phyloP scores from a whole-genome alignment of 2,888 invertebrate genomes.

The Drosophila anomalipes region DNA sequence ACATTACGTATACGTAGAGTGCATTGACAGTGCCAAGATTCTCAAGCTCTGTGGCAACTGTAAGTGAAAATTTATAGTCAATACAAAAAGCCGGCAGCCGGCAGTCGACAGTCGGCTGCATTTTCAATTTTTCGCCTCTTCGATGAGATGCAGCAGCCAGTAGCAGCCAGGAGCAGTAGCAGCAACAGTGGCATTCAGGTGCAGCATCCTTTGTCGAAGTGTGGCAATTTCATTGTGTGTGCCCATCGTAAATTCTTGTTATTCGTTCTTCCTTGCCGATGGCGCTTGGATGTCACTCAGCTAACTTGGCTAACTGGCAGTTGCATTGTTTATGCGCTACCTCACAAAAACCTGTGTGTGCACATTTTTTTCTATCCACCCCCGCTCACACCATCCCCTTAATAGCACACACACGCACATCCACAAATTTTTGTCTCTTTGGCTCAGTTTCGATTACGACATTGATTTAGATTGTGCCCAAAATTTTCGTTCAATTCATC shows the following conservation, averaged over 20 bases:
- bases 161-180: not conserved
- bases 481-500: constrained; percentile 15
- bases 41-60: constrained; percentile 39
- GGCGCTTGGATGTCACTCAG: constrained; percentile 55
- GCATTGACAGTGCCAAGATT: constrained; percentile 61
- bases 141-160: constrained; percentile 24
- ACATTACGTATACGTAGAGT: constrained; percentile 50
- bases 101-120: constrained; percentile 27
- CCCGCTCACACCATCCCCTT: constrained; percentile 5
- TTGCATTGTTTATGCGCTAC: constrained; percentile 72
- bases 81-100: constrained; percentile 44
- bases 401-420: constrained; percentile 51
- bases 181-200: constrained; percentile 11
- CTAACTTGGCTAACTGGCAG: constrained; percentile 54
- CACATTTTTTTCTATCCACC: constrained; percentile 26
- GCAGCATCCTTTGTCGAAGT: constrained; percentile 39
- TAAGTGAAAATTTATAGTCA: constrained; percentile 77
- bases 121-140: constrained; percentile 50
- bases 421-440: constrained; percentile 51
- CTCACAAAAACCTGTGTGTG: constrained; percentile 55
- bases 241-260: constrained; percentile 78
- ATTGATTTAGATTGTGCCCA: constrained; percentile 23
- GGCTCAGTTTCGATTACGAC: constrained; percentile 19
- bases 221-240: constrained; percentile 76
- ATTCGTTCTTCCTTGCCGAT: constrained; percentile 44